Evolutionary conservation across 2,797 vertebrate species (phyloP), one percentile per base, ranked within the genome.

Genomic region (Sebastiscus tertius): DNA sequence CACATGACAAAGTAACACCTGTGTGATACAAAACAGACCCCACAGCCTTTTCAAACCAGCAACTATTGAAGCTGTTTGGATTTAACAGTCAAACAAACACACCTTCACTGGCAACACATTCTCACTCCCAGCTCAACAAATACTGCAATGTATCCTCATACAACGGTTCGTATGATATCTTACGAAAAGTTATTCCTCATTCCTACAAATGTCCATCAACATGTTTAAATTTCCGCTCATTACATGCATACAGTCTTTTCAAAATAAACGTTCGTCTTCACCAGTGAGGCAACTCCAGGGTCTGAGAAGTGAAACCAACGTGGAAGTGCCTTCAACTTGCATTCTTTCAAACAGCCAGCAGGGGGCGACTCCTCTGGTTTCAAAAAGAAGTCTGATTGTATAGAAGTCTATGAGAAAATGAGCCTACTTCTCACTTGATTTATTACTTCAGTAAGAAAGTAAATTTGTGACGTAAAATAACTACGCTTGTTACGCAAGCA

Each of bases 1-100:
- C 88, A 91, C 83, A 81, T 91, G 93, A 92, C 91, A 90, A 81
- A 88, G 87, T 90, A 91, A 91, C 92, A 91, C 84, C 77, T 89
- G 66, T 75, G 82, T 84, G 85, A 92, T 46, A 54, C 64, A 79
- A 79, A 89, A 55, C 90, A 93, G 87, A 88, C 62, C 27, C 12
- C 14, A 5, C 13, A 3, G 24, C 62, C 82, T 78, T 82, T 81
- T 73, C 75, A 74, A 75, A 56, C 33, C 36, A 33, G 76, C 81
- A 52, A 18, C 46, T 24, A 60, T 58, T 83, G 81, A 73, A 88
- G 86, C 29, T 68, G 72, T 75, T 77, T 69, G 59, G 63, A 55
- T 81, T 66, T 60, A 65, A 11, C 34, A 64, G 8, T 67, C 76
- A 11, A 16, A 73, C 59, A 69, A 72, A 74, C 61, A 55, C 60